Conservation (phyloP, 2,113 vertebrate genomes). For the Cyanistes caeruleus region DNA sequence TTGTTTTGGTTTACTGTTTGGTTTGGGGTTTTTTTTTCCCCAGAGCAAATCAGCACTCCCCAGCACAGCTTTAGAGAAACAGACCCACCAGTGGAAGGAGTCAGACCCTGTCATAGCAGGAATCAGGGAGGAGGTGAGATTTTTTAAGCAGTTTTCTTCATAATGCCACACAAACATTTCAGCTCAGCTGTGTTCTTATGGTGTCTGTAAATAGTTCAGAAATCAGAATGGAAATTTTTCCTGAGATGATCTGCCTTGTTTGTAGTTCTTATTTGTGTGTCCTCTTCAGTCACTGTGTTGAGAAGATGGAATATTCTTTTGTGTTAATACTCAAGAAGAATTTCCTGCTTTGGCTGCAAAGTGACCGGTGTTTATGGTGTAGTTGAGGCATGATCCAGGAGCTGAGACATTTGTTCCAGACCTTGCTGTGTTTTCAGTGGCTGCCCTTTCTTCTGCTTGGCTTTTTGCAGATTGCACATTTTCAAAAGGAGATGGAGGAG, state of each 20-base stretch:
- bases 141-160: neutral
- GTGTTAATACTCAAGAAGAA: neutral
- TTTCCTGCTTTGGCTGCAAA: neutral
- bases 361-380: neutral
- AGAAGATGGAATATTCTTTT: neutral
- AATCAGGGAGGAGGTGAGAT: slow-evolving; percentile 90
- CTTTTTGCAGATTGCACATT: slow-evolving; percentile 86
- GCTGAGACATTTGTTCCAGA: neutral
- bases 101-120: slow-evolving; percentile 89
- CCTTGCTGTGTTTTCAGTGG: neutral
- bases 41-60: slow-evolving; percentile 65
- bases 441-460: neutral
- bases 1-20: neutral
- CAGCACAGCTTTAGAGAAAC: slow-evolving; percentile 78
- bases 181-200: neutral
- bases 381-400: neutral
- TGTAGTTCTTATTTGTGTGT: neutral
- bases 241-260: neutral
- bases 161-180: neutral
- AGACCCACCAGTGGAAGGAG: slow-evolving; percentile 84
- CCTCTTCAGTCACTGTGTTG: neutral
- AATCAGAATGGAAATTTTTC: neutral
- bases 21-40: neutral
- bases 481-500: slow-evolving; percentile 94
- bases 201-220: neutral